Evolutionary conservation across 2,113 vertebrate genomes (phyloP), one percentile per base, ranked within the genome.

Genomic region (Oryzias javanicus): DNA sequence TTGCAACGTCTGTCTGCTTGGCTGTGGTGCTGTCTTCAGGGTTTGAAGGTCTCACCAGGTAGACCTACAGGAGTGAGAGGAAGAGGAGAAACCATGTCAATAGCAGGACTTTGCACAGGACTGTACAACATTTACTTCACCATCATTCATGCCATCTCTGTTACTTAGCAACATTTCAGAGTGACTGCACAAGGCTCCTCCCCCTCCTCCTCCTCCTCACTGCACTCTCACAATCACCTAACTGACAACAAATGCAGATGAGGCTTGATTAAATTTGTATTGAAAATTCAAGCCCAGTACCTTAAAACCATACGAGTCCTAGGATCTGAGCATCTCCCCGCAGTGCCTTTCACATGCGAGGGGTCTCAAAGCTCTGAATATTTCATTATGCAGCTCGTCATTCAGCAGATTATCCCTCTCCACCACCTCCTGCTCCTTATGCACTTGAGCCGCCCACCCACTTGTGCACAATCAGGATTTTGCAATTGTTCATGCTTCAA

Each of bases 81-180:
- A 42, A 84, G 72, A 52, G 19, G 67, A 70, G 66, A 83, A 81
- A 78, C 59, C 35, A 70, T 70, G 81, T 91, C 76, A 91, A 81
- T 86, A 74, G 71, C 76, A 63, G 72, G 51, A 74, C 78, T 90
- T 86, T 87, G 71, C 81, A 90, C 58, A 62, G 77, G 74, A 84
- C 72, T 77, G 80, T 76, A 86, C 81, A 74, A 88, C 83, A 89
- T 83, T 86, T 78, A 86, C 85, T 80, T 85, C 86, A 66, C 74
- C 74, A 88, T 81, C 83, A 83, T 67, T 78, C 79, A 83, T 81
- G 62, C 82, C 76, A 83, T 81, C 76, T 77, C 81, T 86, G 88
- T 89, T 90, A 89, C 86, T 89, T 86, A 86, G 84, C 88, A 90
- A 89, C 85, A 89, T 89, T 89, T 90, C 88, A 86, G 78, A 87